phyloP scores from a whole-genome alignment of 2,888 invertebrate genomes.

The Thecophora atra region DNA sequence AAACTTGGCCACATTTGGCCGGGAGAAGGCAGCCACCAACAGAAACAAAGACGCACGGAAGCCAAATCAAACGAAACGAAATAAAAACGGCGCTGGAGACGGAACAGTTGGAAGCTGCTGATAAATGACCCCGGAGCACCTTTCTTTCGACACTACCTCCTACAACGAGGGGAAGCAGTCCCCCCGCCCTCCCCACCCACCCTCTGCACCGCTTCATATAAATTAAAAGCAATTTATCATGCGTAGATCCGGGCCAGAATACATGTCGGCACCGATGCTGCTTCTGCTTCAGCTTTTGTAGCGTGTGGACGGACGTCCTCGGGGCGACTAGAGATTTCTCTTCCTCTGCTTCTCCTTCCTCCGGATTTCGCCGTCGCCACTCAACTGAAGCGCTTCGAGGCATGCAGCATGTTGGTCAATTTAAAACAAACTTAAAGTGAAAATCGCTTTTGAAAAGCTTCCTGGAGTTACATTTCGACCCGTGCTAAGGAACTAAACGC shows the following conservation, averaged over 20 bases:
- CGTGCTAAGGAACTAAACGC: too few species aligned
- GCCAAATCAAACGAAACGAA: slow-evolving; percentile 29
- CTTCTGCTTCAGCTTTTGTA: not conserved
- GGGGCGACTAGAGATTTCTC: slow-evolving; percentile 6
- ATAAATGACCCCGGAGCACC: slow-evolving; percentile 62
- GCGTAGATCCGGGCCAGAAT: slow-evolving; percentile 41
- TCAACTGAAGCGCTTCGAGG: not conserved
- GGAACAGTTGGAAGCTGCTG: slow-evolving; percentile 50
- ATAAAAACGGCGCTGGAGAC: slow-evolving; percentile 16
- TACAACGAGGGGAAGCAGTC: not conserved
- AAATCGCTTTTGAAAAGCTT: too few species aligned
- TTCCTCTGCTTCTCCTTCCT: slow-evolving; percentile 4
- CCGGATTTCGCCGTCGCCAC: slow-evolving; percentile 7
- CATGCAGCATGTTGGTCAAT: slow-evolving; percentile 6
- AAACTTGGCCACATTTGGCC: slow-evolving; percentile 18
- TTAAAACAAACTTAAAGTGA: slow-evolving; percentile 2
- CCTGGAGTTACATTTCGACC: too few species aligned
- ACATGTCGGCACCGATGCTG: slow-evolving; percentile 24
- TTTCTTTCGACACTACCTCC: slow-evolving; percentile 41
- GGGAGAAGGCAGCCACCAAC: slow-evolving; percentile 5
- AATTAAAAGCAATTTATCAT: slow-evolving; percentile 63
- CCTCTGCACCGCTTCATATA: slow-evolving; percentile 47
- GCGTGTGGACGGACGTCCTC: not conserved
- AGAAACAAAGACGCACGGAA: slow-evolving; percentile 16
- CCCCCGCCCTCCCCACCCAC: not conserved